phyloP scores from a whole-genome alignment of 2,797 vertebrate species.

The Limnodromus scolopaceus region DNA sequence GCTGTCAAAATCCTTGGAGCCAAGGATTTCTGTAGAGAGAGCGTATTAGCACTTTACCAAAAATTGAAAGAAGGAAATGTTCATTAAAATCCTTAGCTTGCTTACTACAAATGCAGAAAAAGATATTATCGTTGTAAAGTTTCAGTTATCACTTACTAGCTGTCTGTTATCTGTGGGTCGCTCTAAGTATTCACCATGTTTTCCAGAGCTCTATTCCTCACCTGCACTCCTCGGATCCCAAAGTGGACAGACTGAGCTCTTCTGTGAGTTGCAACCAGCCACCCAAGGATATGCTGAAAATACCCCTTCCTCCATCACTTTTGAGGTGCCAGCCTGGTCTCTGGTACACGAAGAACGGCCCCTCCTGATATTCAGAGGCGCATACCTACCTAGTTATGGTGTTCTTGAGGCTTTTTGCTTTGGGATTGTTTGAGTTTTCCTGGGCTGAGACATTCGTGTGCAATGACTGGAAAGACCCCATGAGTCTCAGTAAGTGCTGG shows the following conservation, averaged over 20 bases:
- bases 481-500: neutral
- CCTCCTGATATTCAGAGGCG: neutral
- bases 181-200: neutral
- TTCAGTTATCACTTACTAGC: neutral
- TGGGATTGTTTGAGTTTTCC: neutral
- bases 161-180: neutral
- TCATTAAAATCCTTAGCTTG: neutral
- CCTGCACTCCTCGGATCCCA: neutral
- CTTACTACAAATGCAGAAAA: neutral
- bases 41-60: neutral
- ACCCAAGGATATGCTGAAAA: neutral
- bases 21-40: neutral
- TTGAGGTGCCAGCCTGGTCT: fast-evolving
- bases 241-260: neutral
- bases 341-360: neutral
- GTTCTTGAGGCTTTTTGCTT: neutral
- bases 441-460: neutral
- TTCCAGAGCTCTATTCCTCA: neutral
- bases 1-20: neutral
- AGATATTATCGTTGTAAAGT: neutral
- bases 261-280: neutral
- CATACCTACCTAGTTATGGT: fast-evolving
- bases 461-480: neutral
- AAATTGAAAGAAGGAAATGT: neutral
- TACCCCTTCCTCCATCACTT: fast-evolving